Evolutionary conservation across 2,888 invertebrate species (phyloP).

Genomic region (Pristionchus japonicus): DNA sequence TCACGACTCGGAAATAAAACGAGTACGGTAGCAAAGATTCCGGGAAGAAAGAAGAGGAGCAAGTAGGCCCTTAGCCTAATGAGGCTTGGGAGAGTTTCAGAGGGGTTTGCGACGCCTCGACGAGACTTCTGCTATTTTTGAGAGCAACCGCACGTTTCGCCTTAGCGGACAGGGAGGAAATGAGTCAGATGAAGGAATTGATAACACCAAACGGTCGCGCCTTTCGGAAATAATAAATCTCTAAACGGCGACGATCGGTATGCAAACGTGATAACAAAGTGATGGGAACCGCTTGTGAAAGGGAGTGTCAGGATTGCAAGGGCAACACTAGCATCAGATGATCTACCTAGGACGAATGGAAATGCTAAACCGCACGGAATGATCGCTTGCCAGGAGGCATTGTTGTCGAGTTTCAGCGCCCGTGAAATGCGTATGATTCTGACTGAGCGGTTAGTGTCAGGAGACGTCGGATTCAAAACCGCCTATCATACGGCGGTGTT

Average conservation of each 20-base stretch:
- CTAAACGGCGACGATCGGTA: not conserved
- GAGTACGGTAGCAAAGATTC: not conserved
- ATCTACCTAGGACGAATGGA: no score
- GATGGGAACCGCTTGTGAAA: not conserved
- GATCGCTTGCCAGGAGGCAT: not conserved
- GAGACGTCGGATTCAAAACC: not conserved
- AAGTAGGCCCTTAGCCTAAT: conserved; percentile 1
- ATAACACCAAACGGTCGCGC: not conserved
- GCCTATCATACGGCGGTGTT: not conserved
- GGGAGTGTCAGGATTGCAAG: not conserved
- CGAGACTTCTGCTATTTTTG: not conserved
- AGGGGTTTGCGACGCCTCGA: not conserved
- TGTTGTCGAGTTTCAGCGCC: no score
- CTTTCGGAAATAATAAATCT: not conserved
- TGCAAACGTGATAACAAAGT: not conserved
- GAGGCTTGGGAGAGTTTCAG: not conserved
- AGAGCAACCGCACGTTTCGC: not conserved
- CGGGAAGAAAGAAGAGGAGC: not conserved
- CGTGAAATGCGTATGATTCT: no score
- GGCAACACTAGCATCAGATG: no score
- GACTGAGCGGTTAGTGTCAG: no score
- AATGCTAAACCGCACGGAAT: no score
- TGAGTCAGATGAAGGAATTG: not conserved
- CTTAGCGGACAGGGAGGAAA: not conserved
- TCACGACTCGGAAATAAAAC: not conserved